phyloP scores from a whole-genome alignment of 1,140 invertebrate genomes.

The Drosophila gunungcola region DNA sequence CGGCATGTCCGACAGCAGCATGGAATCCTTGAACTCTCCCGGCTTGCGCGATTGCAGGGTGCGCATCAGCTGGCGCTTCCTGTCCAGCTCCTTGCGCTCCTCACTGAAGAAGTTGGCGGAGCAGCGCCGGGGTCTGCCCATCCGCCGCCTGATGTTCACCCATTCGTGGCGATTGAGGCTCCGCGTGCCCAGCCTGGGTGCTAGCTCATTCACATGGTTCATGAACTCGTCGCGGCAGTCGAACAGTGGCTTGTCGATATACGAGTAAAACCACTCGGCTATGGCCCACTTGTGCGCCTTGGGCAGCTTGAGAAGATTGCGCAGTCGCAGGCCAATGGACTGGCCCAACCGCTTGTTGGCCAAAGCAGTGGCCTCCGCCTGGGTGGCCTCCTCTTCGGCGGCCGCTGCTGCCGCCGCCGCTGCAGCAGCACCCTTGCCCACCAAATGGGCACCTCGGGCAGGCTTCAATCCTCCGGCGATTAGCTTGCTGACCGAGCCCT shows the following conservation, averaged over 20 bases:
- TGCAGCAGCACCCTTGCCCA: slow-evolving; percentile 35
- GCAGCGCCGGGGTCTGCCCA: slow-evolving; percentile 98
- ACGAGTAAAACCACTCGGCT: slow-evolving; percentile 99
- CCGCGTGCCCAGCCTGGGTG: slow-evolving; percentile 95
- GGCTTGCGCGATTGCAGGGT: slow-evolving; percentile 97
- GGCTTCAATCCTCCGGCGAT: slow-evolving; percentile 4
- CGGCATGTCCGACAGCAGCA: slow-evolving; percentile 93
- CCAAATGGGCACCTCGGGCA: not conserved
- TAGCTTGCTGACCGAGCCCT: slow-evolving; percentile 4
- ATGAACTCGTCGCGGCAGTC: slow-evolving; percentile 98
- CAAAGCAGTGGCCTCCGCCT: slow-evolving; percentile 47
- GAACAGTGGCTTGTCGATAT: slow-evolving; percentile 97
- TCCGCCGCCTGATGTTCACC: slow-evolving; percentile 97
- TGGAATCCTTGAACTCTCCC: slow-evolving; percentile 87
- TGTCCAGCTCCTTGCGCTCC: slow-evolving; percentile 95
- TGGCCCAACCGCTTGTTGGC: slow-evolving; percentile 89
- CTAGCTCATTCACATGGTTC: slow-evolving; percentile 96
- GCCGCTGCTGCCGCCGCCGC: slow-evolving; percentile 31
- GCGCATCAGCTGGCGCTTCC: slow-evolving; percentile 96
- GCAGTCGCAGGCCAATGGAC: slow-evolving; percentile 94
- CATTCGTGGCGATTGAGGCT: slow-evolving; percentile 96
- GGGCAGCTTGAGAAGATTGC: slow-evolving; percentile 98
- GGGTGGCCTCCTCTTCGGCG: slow-evolving; percentile 39
- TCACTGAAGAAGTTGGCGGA: slow-evolving; percentile 98
- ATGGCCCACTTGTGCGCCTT: slow-evolving; percentile 99